phyloP scores from a whole-genome alignment of 2,113 vertebrate species.

The Larimichthys crocea region DNA sequence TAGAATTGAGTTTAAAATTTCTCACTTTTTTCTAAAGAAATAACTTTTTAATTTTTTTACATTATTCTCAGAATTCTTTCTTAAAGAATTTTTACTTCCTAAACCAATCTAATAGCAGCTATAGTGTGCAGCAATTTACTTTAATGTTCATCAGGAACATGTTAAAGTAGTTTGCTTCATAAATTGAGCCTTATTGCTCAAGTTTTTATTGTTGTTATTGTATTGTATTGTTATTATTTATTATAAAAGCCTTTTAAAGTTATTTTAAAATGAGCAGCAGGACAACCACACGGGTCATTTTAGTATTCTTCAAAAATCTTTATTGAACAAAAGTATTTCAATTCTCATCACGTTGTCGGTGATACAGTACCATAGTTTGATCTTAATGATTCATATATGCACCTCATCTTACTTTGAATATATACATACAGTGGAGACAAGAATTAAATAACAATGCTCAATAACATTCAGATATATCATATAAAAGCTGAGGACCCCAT shows the following conservation, averaged over 20 bases:
- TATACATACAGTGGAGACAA: constrained; percentile 86
- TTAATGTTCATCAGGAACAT: neutral
- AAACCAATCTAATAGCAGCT: no score
- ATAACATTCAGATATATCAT: constrained; percentile 84
- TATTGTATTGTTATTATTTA: no score
- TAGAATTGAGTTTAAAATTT: no score
- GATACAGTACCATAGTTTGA: constrained; percentile 84
- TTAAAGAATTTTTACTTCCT: no score
- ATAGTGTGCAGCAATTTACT: no score
- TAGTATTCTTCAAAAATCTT: constrained; percentile 81
- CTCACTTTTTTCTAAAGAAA: no score
- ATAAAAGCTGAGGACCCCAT: constrained; percentile 79
- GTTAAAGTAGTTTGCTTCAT: neutral
- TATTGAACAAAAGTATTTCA: constrained; percentile 88
- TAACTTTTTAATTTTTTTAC: no score
- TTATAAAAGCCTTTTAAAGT: neutral
- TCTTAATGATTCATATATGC: constrained; percentile 82
- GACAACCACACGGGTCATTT: neutral
- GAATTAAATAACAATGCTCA: constrained; percentile 87
- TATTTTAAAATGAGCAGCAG: neutral
- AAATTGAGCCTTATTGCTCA: neutral
- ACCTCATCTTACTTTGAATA: constrained; percentile 79
- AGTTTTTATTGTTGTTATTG: neutral
- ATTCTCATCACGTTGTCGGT: constrained; percentile 83
- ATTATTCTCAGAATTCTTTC: no score